phyloP scores from a whole-genome alignment of 2,797 vertebrate species.

The Rhadinocentrus ornatus region DNA sequence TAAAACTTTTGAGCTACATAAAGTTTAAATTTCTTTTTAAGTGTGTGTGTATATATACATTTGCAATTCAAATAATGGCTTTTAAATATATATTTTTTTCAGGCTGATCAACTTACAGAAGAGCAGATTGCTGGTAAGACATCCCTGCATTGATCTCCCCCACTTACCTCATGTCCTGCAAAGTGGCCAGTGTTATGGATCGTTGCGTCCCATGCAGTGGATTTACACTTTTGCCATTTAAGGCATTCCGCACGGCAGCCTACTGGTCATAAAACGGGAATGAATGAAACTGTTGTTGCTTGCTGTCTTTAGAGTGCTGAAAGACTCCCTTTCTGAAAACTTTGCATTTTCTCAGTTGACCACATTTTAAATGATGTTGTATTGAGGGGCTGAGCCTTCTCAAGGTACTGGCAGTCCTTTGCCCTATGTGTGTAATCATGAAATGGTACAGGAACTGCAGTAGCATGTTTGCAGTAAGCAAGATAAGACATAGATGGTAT shows the following conservation, averaged over 20 bases:
- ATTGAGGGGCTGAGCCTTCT: constrained; percentile 38
- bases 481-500: constrained; percentile 1
- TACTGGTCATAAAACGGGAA: constrained; percentile 72
- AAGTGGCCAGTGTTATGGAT: constrained; percentile 70
- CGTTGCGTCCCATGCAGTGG: constrained; percentile 66
- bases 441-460: constrained; percentile 25
- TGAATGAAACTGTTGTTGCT: constrained; percentile 77
- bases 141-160: constrained; percentile 55
- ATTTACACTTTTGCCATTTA: constrained; percentile 86
- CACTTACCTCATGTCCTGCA: constrained; percentile 51
- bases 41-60: no score
- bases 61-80: constrained; percentile 13
- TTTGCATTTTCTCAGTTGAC: constrained; percentile 71
- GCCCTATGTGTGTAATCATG: constrained; percentile 60
- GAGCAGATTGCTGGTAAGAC: constrained; percentile 99
- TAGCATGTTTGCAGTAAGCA: not conserved
- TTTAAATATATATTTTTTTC: constrained; percentile 58
- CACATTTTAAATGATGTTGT: constrained; percentile 74
- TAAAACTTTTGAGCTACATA: no score
- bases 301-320: constrained; percentile 40
- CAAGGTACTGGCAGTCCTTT: constrained; percentile 52
- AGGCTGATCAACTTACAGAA: constrained; percentile 99
- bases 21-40: no score
- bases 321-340: constrained; percentile 71
- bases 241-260: constrained; percentile 73